phyloP scores from a whole-genome alignment of 2,797 vertebrate genomes.

The Protonibea diacanthus region DNA sequence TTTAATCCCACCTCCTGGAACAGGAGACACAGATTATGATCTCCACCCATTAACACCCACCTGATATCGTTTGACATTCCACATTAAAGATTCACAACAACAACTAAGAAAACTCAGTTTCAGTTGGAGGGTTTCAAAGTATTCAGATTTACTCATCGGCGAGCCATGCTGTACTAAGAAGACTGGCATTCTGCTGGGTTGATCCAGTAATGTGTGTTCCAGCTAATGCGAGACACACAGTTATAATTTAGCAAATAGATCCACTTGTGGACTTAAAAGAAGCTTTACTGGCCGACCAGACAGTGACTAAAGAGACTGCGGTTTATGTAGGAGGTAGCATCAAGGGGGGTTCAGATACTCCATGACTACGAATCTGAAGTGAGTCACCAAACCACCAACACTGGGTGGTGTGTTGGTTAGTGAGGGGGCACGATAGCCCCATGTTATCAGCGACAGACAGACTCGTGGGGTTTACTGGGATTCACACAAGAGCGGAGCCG shows the following conservation, averaged over 20 bases:
- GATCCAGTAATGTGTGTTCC: slow-evolving; percentile 1
- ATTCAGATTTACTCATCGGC: not conserved
- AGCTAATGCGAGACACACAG: not conserved
- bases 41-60: not conserved
- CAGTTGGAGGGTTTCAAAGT: not conserved
- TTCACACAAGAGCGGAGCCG: too few species aligned
- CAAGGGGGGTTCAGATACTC: not conserved
- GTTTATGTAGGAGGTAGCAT: slow-evolving; percentile 11
- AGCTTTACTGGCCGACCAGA: not conserved
- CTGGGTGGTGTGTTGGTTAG: slow-evolving; percentile 1
- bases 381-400: slow-evolving; percentile 54
- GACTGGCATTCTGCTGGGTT: not conserved
- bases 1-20: not conserved
- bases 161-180: not conserved
- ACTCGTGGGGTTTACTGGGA: not conserved
- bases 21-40: not conserved
- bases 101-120: not conserved
- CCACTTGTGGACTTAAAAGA: slow-evolving; percentile 25
- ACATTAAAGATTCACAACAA: not conserved
- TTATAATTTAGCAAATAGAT: slow-evolving; percentile 12
- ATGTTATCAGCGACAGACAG: not conserved
- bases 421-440: not conserved
- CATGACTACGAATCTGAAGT: slow-evolving; percentile 6
- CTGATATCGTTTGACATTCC: not conserved
- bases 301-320: slow-evolving; percentile 8